Base-by-base conservation (phyloP, 2,888 invertebrate species). In the Archips crataeganus region DNA sequence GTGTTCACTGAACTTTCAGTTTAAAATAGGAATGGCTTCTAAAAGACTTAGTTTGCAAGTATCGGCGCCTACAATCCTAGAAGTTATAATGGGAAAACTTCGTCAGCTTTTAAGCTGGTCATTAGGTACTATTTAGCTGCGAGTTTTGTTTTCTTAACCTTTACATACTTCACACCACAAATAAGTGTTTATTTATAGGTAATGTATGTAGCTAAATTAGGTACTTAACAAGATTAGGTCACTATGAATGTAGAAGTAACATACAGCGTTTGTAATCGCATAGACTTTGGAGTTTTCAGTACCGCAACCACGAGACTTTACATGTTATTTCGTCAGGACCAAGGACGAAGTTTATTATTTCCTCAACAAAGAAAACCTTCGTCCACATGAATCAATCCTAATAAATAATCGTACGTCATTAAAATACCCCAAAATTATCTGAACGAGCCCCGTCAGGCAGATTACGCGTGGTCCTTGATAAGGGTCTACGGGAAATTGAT, bases 401-500 rank as follows among this genome's bases (percentile, higher is more conserved):
- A 54, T 68, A 57, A 72, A 68, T 68, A 72, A 72, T 68, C 62
- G 72, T 65, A 57, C 59, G 57, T 75, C 75, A 76, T 77, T 76
- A 77, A 75, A 75, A 75, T 74, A 74, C 66, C 69, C 71, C 75
- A 61, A 75, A 76, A 76, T 76, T 74, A 78, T 77, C 75, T 73
- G 34, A 39, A 57, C 34, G 74, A n/a, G 73, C 63, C 61, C 74
- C 60, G 73, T 68, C 62, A 57, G 74, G 76, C 71, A 78, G 77
- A 78, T 78, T 78, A 77, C 74, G 77, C 66, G 39, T 51, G 75
- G 60, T 61, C 36, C 74, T 75, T 78, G 78, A 78, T 77, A 76
- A 78, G 77, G 78, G 78, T 79, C 60, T 47, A 39, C 47, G 70
- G 74, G 76, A 78, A 79, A 79, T 78, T 79, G 78, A 77, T 79